Evolutionary conservation across 2,888 invertebrate genomes (phyloP).

Genomic region (Caenorhabditis sulstoni): DNA sequence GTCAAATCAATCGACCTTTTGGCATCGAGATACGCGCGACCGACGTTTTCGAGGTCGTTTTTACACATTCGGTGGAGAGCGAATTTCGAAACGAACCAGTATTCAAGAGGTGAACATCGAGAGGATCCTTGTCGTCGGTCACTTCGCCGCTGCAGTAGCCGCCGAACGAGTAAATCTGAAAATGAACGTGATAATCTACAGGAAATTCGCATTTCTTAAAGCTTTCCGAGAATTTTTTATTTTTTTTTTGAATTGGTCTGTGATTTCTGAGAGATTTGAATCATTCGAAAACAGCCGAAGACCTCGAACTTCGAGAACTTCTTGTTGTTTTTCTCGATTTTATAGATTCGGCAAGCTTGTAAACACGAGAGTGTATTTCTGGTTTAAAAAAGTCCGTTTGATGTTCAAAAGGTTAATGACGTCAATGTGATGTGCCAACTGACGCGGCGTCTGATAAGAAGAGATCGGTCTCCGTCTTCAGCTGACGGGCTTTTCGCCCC

Average conservation of each 20-base stretch:
- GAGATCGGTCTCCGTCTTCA: not conserved
- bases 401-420: not conserved
- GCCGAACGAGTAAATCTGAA: constrained; percentile 90
- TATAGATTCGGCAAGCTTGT: too few relatives aligned
- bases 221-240: too few relatives aligned
- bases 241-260: too few relatives aligned
- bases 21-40: not conserved
- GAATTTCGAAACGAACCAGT: constrained; percentile 83
- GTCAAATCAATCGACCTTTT: constrained; percentile 6
- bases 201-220: too few relatives aligned
- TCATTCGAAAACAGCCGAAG: not conserved
- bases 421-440: not conserved
- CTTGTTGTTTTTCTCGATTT: too few relatives aligned
- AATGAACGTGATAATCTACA: too few relatives aligned
- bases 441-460: not conserved
- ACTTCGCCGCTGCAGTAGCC: constrained; percentile 92
- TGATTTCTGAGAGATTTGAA: too few relatives aligned
- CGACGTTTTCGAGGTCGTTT: not conserved
- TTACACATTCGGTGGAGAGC: too few relatives aligned
- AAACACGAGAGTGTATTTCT: not conserved
- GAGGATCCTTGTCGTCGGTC: constrained; percentile 85
- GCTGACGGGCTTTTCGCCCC: not conserved
- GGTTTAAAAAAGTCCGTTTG: not conserved
- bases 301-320: too few relatives aligned
- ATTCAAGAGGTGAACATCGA: constrained; percentile 91